These are phyloP conservation scores for Nasonia giraulti DNA, from an alignment of 1,140 invertebrate species.

Conservation along the genomic window DNA sequence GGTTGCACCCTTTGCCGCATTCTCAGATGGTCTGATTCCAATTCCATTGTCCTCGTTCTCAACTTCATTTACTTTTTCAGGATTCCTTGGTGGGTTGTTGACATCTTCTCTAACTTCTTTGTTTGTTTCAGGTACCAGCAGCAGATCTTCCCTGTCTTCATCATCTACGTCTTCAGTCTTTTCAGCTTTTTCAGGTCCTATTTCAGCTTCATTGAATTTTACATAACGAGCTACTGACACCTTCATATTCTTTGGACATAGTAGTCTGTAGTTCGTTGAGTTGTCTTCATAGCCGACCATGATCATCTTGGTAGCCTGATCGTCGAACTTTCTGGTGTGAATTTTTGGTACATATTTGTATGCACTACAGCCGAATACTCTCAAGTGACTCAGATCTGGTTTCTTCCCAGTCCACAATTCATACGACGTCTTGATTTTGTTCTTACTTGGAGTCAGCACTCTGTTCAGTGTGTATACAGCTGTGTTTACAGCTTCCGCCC, in stretches of 20 bases:
- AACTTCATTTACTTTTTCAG: neutral
- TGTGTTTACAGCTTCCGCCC: no score
- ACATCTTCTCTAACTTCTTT: neutral
- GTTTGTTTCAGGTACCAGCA: constrained; percentile 4
- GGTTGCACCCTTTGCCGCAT: neutral
- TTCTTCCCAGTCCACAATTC: neutral
- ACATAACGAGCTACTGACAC: no score
- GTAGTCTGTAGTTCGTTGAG: neutral
- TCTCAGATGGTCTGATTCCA: neutral
- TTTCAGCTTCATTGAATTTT: no score
- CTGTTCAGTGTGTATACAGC: no score
- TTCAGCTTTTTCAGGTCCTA: neutral
- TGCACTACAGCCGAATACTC: constrained; percentile 42
- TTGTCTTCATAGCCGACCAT: constrained; percentile 5
- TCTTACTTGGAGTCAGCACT: no score
- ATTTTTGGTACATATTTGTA: no score
- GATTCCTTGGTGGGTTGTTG: no score
- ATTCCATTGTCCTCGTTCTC: neutral
- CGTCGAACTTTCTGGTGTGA: no score
- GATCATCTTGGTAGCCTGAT: neutral
- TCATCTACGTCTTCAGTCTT: neutral
- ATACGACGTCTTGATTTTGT: no score
- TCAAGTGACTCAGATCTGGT: constrained; percentile 39
- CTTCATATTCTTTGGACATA: neutral
- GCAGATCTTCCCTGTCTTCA: no score